Base-by-base conservation (phyloP, 1,140 invertebrate species). In the Neodiprion virginianus region DNA sequence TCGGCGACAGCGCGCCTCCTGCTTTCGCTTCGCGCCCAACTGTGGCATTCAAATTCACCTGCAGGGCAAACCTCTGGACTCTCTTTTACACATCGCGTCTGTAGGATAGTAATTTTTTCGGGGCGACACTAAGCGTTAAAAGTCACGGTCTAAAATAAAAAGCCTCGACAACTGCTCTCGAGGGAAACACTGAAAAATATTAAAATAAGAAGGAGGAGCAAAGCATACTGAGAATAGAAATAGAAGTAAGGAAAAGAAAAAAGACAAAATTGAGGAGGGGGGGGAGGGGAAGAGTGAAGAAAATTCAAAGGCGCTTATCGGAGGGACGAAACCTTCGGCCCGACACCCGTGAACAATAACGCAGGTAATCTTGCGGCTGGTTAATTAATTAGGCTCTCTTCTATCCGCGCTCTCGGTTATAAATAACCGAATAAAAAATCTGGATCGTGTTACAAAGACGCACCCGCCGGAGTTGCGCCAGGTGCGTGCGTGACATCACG, bases 381-480 rank as follows among this genome's bases (percentile, higher is more conserved):
- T 65, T 75, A 72, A 77, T 77, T 77, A 77, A 77, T 77, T 77
- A 73, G 69, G 21, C 69, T 67, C 12, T 71, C 49, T 67, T 48
- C 49, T 71, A 9, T 71, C n/a, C 69, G 74, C 48, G 48, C 70
- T 65, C 48, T 50, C 21, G 48, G 14, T 17, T 21, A 21, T 65
- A 17, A 65, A 17, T 21, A 50, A 50, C 14, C 11, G 17, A 81
- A 68, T 74, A 81, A 84, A 81, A 84, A 81, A 79, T 75, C 72
- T 80, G 81, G 80, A 84, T 86, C 82, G 79, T 85, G 79, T 87
- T 87, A 86, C 84, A 87, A 87, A 87, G 84, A 80, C 53, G 53
- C 82, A 79, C 73, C 74, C 79, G 81, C 85, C 85, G 53, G 11
- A 61, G 53, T 61, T 61, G 53, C 53, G 84, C 85, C 84, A 84